Conservation (phyloP, 2,113 vertebrate genomes). For the Salvelinus alpinus region DNA sequence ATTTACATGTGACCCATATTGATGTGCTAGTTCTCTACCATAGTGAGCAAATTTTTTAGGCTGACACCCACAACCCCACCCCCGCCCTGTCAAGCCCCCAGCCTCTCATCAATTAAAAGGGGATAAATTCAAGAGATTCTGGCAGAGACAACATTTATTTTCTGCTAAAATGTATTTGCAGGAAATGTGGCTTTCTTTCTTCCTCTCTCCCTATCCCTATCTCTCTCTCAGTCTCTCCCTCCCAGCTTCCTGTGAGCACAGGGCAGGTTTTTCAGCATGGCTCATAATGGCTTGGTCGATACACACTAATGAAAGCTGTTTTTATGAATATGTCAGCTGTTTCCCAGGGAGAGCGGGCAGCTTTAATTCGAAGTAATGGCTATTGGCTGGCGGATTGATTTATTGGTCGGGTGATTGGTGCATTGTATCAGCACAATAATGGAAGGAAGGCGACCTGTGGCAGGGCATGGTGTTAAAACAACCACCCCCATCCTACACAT, state of each 20-base stretch:
- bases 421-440: slow-evolving; percentile 8
- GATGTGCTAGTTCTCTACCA: not conserved
- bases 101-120: not conserved
- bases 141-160: not conserved
- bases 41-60: not conserved
- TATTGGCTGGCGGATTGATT: slow-evolving; percentile 24
- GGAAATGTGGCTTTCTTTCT: not conserved
- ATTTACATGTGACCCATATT: slow-evolving; percentile 3
- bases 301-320: slow-evolving; percentile 34
- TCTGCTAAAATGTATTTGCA: not conserved
- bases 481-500: no score
- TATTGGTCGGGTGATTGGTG: slow-evolving; percentile 12
- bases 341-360: slow-evolving; percentile 15
- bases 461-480: no score
- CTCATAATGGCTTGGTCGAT: slow-evolving; percentile 39
- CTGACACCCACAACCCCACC: no score
- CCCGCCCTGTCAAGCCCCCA: not conserved
- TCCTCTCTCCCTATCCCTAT: not conserved
- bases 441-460: not conserved
- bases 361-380: slow-evolving; percentile 27
- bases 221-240: not conserved
- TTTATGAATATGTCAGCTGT: slow-evolving; percentile 36
- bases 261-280: not conserved
- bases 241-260: not conserved
- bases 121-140: not conserved